Base-by-base conservation (phyloP, 2,888 invertebrate species). In the Hypselothyrea guttata region DNA sequence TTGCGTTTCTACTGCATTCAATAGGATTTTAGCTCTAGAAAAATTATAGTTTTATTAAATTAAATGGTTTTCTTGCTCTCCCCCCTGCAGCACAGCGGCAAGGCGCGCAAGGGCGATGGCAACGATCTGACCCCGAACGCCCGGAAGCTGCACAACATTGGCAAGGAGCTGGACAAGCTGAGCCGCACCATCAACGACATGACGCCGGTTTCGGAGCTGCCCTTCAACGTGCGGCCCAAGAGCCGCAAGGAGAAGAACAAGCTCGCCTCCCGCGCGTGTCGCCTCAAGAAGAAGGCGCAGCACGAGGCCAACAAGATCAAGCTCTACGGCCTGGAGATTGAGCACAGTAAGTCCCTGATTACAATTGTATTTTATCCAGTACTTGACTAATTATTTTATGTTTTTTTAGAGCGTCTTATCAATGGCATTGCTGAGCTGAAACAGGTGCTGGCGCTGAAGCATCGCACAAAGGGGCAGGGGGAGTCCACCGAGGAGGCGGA, bases 301-400 rank as follows among this genome's bases (percentile, higher is more conserved):
- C 98, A 99, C 89, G 99, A 99, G 90, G 98, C 99, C 1, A 98
- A 98, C 89, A 99, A 99, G 91, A 94, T 99, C 53, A 98, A 98
- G 91, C 91, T 98, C 1, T 96, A 93, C 88, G 98, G 98, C 31
- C 92, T 99, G 76, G 97, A 98, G 90, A 93, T 94, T 84, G 98
- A 99, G 91, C 98, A 98, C 90, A 95, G 98, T 97, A 91, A 94
- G 95, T 93, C 7, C 1, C 9, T 12, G 13, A n/a, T 4, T 13
- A n/a, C 18, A 40, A 12, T 7, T 27, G 12, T 4, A 33, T 11
- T 8, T 33, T 11, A 2, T 11, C 11, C 9, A 33, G 9, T 8
- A 11, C 9, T 3, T 38, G 16, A 31, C 31, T 48, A 37, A 45
- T 9, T 7, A 11, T 7, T 34, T 8, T 0, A 9, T 30, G 1